Evolutionary conservation across 2,888 invertebrate species (phyloP).

Genomic region (Willowsia nigromaculata): DNA sequence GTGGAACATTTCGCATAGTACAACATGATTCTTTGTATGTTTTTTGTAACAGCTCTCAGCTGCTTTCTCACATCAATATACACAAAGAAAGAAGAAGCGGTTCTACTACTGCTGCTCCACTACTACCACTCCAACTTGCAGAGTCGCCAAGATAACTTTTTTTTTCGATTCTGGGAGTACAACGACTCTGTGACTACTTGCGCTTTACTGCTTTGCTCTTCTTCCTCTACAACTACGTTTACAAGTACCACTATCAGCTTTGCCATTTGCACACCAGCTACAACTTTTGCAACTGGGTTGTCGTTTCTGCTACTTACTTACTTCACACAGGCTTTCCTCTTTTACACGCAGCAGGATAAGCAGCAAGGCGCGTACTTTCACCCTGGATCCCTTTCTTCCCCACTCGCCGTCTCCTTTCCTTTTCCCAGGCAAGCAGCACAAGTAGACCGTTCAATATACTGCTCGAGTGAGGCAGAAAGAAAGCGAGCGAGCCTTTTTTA

Average conservation of each 20-base stretch:
- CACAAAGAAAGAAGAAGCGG: neutral
- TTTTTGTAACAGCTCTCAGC: conserved; percentile 50
- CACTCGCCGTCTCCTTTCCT: neutral
- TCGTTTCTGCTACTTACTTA: neutral
- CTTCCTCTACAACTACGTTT: neutral
- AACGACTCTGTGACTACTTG: conserved; percentile 38
- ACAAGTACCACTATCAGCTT: neutral
- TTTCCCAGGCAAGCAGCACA: conserved; percentile 41
- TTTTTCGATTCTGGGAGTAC: conserved; percentile 35
- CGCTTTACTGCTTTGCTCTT: neutral
- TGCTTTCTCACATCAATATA: conserved; percentile 34
- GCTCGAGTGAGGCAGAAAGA: conserved; percentile 25
- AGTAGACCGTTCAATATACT: conserved; percentile 61
- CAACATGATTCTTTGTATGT: neutral
- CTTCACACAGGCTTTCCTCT: conserved; percentile 9
- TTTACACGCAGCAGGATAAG: conserved; percentile 36
- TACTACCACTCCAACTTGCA: neutral
- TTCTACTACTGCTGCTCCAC: neutral
- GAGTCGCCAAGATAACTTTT: conserved; percentile 56
- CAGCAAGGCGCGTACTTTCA: conserved; percentile 53
- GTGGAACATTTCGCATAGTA: neutral
- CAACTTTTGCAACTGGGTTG: conserved; percentile 34
- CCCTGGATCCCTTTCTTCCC: conserved; percentile 39
- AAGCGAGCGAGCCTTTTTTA: conserved; percentile 3
- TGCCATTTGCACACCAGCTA: neutral